Evolutionary conservation across 2,113 vertebrate species (phyloP).

Genomic region (Coryphaenoides rupestris): DNA sequence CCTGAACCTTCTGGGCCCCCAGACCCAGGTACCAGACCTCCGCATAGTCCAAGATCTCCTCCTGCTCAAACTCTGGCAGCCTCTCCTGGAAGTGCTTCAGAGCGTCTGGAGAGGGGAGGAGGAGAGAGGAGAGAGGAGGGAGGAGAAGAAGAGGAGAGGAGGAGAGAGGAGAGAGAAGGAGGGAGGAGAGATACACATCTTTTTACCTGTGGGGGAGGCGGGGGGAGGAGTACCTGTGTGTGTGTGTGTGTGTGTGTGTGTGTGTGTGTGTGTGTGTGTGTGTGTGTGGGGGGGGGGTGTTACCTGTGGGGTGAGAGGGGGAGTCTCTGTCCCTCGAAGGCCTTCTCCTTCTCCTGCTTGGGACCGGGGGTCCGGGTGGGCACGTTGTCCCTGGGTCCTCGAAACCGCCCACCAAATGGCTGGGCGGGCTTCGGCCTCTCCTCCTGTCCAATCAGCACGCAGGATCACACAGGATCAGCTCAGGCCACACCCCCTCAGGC

Average conservation of each 20-base stretch:
- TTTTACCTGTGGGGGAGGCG: too few relatives aligned
- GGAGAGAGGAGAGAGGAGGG: slow-evolving; percentile 35
- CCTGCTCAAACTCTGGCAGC: slow-evolving; percentile 85
- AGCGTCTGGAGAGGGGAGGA: slow-evolving; percentile 74
- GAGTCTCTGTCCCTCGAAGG: slow-evolving; percentile 70
- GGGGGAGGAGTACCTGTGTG: too few relatives aligned
- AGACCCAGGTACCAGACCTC: slow-evolving; percentile 92
- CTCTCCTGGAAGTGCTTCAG: slow-evolving; percentile 83
- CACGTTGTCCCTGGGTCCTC: slow-evolving; percentile 67
- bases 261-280: too few relatives aligned
- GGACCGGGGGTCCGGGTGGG: slow-evolving; percentile 64
- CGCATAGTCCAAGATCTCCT: slow-evolving; percentile 85
- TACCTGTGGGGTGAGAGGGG: slow-evolving; percentile 77
- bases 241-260: too few relatives aligned
- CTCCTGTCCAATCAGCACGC: slow-evolving; percentile 66
- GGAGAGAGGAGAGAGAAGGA: too few relatives aligned
- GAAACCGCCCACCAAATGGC: slow-evolving; percentile 62
- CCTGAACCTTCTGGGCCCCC: slow-evolving; percentile 83
- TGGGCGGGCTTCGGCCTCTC: slow-evolving; percentile 62
- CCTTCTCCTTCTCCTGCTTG: slow-evolving; percentile 68
- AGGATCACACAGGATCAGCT: neutral
- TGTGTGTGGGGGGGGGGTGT: neutral
- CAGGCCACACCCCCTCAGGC: too few relatives aligned
- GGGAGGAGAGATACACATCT: too few relatives aligned
- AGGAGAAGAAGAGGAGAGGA: slow-evolving; percentile 9